Evolutionary conservation across 2,113 vertebrate genomes (phyloP), one percentile per base, ranked within the genome.

Genomic region (Rhegmatorhina hoffmannsi): DNA sequence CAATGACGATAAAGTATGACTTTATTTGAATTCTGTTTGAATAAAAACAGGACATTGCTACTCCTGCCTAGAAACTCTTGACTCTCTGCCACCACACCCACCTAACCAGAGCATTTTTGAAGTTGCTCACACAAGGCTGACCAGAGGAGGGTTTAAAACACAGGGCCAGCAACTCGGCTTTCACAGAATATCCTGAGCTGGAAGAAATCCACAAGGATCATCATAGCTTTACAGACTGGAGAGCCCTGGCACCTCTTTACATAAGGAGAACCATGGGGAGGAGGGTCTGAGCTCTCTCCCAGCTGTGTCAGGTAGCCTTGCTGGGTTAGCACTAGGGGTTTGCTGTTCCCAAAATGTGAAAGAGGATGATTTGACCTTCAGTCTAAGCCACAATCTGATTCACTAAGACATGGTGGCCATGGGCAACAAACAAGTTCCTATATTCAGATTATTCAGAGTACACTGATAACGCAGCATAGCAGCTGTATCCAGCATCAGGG

Each of bases 341-440:
- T 88, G 60, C 56, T 44, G 7, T 24, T 75, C 47, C 75, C 46
- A 67, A 79, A 67, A 60, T 0, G 5, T 21, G 36, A 69, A 9
- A 4, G 25, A 67, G 52, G 47, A 46, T 0, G 0, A 31, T 21
- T 14, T 63, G 66, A 79, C 70, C 62, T 66, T 44, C 56, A n/a
- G 53, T 29, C 59, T 38, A 44, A 52, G 20, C 68, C 15, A 1
- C 33, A 13, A 11, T 10, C 62, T 63, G 50, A 47, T 36, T 26
- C 0, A 1, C 7, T n/a, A 15, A 55, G 29, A 40, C 23, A 12
- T 0, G 0, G 8, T 0, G 1, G 16, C 60, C 58, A 40, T 4
- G 1, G 60, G 21, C 49, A 60, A 24, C 10, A 2, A 60, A 24
- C 10, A 2, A 10, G n/a, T 14, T 75, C 46, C 66, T 31, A 9